Evolutionary conservation across 2,888 invertebrate species (phyloP), one percentile per base, ranked within the genome.

Genomic region (Aphelenchoides bicaudatus): DNA sequence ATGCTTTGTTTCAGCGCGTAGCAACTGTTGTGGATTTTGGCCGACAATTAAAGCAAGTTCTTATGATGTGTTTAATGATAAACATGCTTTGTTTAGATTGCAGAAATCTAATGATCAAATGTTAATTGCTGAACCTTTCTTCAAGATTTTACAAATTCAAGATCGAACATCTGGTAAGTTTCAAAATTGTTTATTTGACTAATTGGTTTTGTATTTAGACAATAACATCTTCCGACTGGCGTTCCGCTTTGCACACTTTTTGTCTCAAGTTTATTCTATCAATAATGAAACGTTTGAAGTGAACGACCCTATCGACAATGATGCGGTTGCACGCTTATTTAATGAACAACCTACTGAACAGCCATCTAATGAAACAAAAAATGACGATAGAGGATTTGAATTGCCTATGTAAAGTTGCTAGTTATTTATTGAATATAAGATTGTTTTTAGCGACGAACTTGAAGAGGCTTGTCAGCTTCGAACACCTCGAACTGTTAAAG

Each of bases 1-100:
- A 51, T 3, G 52, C 19, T 10, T 2, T 51, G 16, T 51, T 34
- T 39, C 52, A 51, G 25, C 31, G 37, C 13, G 37, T 51, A 8
- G 39, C 37, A 13, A 23, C 52, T 21, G 37, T 51, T 2, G 52
- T 51, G 34, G 52, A 51, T 34, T 51, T 51, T 28, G 52, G 10
- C 6, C 28, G 52, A n/a, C 27, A 16, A 8, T 13, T 51, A 10
- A 29, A 51, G 52, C 39, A 28, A 51, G 30, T 38, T n/a, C 23
- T 8, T 43, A 21, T 43, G 43, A 21, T 43, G 16, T n/a, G 10
- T 10, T 34, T 34, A 10, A 10, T 34, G 10, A 10, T n/a, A 34
- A 34, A 43, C 43, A 43, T n/a, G 43, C n/a, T n/a, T n/a, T n/a
- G n/a, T n/a, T n/a, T n/a, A n/a, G n/a, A n/a, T n/a, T n/a, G n/a